phyloP scores from a whole-genome alignment of 2,113 vertebrate genomes.

The Antennarius striatus region DNA sequence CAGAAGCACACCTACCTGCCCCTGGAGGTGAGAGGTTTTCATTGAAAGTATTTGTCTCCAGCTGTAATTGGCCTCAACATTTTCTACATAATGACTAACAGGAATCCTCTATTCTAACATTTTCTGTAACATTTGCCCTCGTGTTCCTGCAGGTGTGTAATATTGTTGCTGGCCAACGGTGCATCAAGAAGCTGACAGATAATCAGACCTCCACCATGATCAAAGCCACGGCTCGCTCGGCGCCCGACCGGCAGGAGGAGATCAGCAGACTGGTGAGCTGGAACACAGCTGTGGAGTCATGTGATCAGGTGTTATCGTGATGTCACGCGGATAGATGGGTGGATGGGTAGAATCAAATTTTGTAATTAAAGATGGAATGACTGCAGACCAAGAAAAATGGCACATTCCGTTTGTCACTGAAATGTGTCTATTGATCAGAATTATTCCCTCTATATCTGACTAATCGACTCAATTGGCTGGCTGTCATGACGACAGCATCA shows the following conservation, averaged over 20 bases:
- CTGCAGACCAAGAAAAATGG: too few species aligned
- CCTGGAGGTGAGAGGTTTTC: conserved; percentile 87
- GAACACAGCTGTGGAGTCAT: conserved; percentile 8
- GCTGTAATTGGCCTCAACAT: too few species aligned
- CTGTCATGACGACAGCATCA: too few species aligned
- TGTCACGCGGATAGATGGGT: too few species aligned
- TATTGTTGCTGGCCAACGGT: conserved; percentile 96
- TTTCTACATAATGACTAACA: background rate
- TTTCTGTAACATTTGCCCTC: background rate
- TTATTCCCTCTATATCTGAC: too few species aligned
- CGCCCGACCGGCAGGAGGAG: conserved; percentile 96
- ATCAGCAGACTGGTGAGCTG: conserved; percentile 95
- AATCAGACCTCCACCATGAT: conserved; percentile 99
- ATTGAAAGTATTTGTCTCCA: too few species aligned
- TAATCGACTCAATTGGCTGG: too few species aligned
- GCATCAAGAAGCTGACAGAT: conserved; percentile 99
- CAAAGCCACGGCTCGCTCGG: conserved; percentile 97
- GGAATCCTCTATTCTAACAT: background rate
- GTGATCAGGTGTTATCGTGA: background rate
- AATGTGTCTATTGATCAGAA: background rate
- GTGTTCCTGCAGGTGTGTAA: conserved; percentile 89
- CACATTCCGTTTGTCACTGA: background rate
- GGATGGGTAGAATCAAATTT: too few species aligned
- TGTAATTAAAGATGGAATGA: too few species aligned
- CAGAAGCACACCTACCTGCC: conserved; percentile 99